A percentile compares a stretch with the other conserved stretches of the same genome.
These are phyloP conservation scores for Synchiropus splendidus DNA, from an alignment of 2,113 vertebrate species.

Conservation along the genomic window DNA sequence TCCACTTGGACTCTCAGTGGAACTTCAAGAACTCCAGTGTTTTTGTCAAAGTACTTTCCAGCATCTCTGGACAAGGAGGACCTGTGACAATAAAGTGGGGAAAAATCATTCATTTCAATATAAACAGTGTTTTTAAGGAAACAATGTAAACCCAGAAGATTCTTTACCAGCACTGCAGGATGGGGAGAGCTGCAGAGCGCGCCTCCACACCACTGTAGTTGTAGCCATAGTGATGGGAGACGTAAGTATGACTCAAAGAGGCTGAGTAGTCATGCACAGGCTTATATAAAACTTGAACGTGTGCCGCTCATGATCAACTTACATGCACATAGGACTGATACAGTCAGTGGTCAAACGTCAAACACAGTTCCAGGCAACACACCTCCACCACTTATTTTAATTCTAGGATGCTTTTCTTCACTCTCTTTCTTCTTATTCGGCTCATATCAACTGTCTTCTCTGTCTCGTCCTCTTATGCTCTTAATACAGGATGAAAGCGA, in stretches of 20 bases:
- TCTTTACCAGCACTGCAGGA: constrained; percentile 37
- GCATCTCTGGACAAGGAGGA: constrained; percentile 73
- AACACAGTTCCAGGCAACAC: constrained; percentile 9
- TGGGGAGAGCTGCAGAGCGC: constrained; percentile 34
- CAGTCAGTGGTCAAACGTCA: constrained; percentile 35
- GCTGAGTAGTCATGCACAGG: constrained; percentile 43
- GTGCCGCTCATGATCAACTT: constrained; percentile 2
- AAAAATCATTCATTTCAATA: background rate
- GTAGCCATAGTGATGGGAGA: constrained; percentile 62
- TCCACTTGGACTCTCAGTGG: constrained; percentile 70
- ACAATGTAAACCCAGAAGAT: constrained; percentile 31
- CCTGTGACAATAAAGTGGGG: constrained; percentile 44
- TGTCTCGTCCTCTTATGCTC: constrained; percentile 14
- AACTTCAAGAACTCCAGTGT: constrained; percentile 78
- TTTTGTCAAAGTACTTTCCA: constrained; percentile 68
- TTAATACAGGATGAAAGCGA: constrained; percentile 35
- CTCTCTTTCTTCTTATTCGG: background rate
- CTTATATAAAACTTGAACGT: constrained; percentile 57
- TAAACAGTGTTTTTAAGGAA: constrained; percentile 10
- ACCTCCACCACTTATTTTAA: constrained; percentile 1
- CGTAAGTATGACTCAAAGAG: constrained; percentile 55
- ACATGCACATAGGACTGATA: constrained; percentile 6
- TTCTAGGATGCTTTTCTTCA: constrained; percentile 1
- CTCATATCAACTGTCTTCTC: constrained; percentile 12
- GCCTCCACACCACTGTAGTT: constrained; percentile 57